Evolutionary conservation across 2,113 vertebrate genomes (phyloP).

Genomic region (Theristicus caerulescens): DNA sequence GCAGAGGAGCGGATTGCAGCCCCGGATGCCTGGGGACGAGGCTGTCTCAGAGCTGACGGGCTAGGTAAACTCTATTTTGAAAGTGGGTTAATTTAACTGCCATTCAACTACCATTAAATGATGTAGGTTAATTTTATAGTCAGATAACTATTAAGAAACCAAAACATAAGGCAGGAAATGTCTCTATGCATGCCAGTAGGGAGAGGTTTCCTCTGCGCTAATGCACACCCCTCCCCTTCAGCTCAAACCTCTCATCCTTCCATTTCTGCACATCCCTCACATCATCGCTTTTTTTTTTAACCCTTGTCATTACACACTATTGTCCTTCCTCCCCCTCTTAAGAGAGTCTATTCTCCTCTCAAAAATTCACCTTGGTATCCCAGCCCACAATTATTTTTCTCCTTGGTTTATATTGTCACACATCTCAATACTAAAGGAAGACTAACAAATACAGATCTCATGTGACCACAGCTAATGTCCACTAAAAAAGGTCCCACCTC

Average conservation of each 20-base stretch:
- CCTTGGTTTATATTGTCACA: background rate
- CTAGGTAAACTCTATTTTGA: conserved; percentile 55
- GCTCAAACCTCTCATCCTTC: conserved; percentile 42
- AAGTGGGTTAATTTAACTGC: conserved; percentile 67
- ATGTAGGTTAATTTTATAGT: conserved; percentile 59
- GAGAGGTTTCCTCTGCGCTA: conserved; percentile 5
- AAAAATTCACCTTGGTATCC: background rate
- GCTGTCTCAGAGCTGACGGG: conserved; percentile 13
- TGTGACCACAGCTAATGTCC: background rate
- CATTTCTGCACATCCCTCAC: conserved; percentile 21
- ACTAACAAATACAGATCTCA: background rate
- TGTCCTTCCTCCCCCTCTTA: background rate
- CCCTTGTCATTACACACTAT: background rate
- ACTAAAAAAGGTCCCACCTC: background rate
- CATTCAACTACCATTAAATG: conserved; percentile 35
- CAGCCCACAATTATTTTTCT: background rate
- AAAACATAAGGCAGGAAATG: conserved; percentile 56
- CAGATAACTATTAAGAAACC: conserved; percentile 55
- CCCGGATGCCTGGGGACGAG: conserved; percentile 21
- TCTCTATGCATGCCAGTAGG: background rate
- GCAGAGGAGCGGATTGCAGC: conserved; percentile 35
- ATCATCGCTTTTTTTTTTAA: background rate
- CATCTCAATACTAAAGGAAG: background rate
- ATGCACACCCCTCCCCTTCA: conserved; percentile 19
- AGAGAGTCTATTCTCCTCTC: background rate